Base-by-base conservation (phyloP, 2,888 invertebrate species). In the Baccha elongata region DNA sequence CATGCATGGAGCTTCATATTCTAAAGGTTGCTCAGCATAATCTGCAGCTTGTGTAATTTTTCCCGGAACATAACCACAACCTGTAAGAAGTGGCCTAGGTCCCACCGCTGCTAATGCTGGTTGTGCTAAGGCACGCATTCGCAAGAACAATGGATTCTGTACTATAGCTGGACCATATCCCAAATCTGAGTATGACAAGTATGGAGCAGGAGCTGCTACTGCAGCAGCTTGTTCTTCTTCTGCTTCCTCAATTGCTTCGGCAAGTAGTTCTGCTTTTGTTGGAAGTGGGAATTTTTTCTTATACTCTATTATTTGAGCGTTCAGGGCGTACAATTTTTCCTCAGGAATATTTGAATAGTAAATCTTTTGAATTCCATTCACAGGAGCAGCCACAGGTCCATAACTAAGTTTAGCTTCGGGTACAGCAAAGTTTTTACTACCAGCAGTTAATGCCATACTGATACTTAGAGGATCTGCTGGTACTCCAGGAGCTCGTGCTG, bases 391-490 rank as follows among this genome's bases (percentile, higher is more conserved):
- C 8, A 90, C 88, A 76, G 92, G 93, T 1, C 93, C 93, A 84
- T 91, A 93, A 3, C 91, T 88, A 6, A 93, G 86, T 81, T 90
- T 91, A 7, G 92, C 92, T 86, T 93, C 93, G 0, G 91, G 90
- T 5, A 91, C 88, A 17, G 88, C 87, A 44, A 90, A 89, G 7
- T 91, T 88, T 55, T 90, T 91, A 13, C 89, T 91, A 13, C 89
- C 89, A 10, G 90, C 88, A 75, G 91, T 91, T 48, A 89, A 88
- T 1, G 92, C 91, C 15, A 92, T 84, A 4, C 90, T 88, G 13
- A 92, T 87, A 42, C 92, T 92, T 0, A 92, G 91, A 6, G 92
- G 90, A 88, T 92, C 92, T 0, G 92, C 92, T 5, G 92, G 90
- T 7, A 86, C 46, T 2, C 85, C 85, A 1, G 71, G 37, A 0